phyloP scores from a whole-genome alignment of 2,113 vertebrate genomes.

The Pipa parva region DNA sequence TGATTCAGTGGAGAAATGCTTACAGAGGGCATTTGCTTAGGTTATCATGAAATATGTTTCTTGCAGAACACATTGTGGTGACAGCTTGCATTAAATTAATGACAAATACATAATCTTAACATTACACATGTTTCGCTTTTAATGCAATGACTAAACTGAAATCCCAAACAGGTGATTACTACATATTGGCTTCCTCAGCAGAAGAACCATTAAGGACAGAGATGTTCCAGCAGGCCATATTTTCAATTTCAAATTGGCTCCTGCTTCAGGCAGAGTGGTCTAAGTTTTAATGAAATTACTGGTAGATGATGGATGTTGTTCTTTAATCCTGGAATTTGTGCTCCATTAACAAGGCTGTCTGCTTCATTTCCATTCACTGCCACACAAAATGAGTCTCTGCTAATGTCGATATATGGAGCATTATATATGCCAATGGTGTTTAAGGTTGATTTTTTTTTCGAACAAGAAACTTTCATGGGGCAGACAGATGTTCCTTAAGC shows the following conservation, averaged over 20 bases:
- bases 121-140: conserved; percentile 48
- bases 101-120: conserved; percentile 33
- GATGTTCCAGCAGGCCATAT: conserved; percentile 58
- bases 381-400: conserved; percentile 56
- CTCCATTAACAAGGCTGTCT: conserved; percentile 76
- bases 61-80: not conserved
- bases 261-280: conserved; percentile 58
- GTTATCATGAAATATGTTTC: conserved; percentile 9
- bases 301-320: conserved; percentile 68
- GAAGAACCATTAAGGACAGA: conserved; percentile 64
- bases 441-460: conserved; percentile 45
- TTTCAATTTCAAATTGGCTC: conserved; percentile 61
- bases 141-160: conserved; percentile 54
- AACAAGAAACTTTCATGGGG: conserved; percentile 47
- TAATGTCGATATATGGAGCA: conserved; percentile 57
- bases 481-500: conserved; percentile 24
- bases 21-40: not conserved
- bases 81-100: conserved; percentile 50
- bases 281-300: conserved; percentile 71
- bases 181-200: conserved; percentile 58
- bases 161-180: conserved; percentile 51
- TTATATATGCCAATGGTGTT: conserved; percentile 50
- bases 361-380: conserved; percentile 62
- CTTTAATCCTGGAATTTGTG: conserved; percentile 68
- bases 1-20: conserved; percentile 21